Conservation (phyloP, 2,797 vertebrate genomes). For the Enteromius radiatus region DNA sequence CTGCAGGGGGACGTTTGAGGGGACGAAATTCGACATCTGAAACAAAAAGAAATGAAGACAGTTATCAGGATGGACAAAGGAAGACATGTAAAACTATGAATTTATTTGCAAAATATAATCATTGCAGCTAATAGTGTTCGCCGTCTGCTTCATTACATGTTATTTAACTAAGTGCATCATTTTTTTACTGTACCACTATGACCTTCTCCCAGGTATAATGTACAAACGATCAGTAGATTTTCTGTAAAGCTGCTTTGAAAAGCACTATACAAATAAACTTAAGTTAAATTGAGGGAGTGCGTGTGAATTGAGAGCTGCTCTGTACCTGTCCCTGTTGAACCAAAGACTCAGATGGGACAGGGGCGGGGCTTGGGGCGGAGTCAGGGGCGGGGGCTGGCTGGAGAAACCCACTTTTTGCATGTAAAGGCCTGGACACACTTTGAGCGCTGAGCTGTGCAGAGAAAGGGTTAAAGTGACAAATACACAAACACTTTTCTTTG, state of each 20-base stretch:
- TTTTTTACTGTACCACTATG: no score
- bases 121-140: no score
- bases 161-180: no score
- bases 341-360: neutral
- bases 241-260: no score
- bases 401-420: conserved; percentile 24
- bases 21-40: neutral
- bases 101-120: no score
- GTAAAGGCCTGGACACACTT: neutral
- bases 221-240: no score
- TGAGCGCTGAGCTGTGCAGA: neutral
- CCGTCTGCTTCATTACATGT: no score
- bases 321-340: conserved; percentile 14
- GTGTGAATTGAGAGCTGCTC: neutral
- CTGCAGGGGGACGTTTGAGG: conserved; percentile 17
- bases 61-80: no score
- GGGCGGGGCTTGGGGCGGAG: neutral
- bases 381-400: neutral
- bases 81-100: no score
- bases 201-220: no score
- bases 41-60: neutral
- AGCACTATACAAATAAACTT: no score
- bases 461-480: neutral
- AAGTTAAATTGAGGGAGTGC: neutral
- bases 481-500: neutral